phyloP scores from a whole-genome alignment of 1,140 invertebrate genomes.

The Brachionus rotundiformis region DNA sequence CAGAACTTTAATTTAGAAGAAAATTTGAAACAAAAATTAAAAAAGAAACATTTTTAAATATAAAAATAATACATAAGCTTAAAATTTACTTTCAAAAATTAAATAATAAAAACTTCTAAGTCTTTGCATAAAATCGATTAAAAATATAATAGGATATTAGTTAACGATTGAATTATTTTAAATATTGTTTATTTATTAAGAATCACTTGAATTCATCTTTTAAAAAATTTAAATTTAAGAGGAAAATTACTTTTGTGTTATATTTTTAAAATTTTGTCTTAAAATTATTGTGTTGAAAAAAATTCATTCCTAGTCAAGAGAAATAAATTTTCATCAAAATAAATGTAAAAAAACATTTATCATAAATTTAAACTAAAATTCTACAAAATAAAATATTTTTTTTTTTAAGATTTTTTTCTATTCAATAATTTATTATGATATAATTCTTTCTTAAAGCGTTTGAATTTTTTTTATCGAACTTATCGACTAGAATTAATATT shows the following conservation, averaged over 20 bases:
- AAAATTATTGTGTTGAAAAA: neutral
- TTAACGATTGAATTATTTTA: slow-evolving; percentile 12
- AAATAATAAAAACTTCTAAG: no score
- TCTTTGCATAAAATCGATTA: neutral
- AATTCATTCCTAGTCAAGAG: neutral
- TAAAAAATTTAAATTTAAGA: neutral
- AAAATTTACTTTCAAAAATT: neutral
- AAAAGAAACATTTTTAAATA: neutral
- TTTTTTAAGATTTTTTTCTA: no score
- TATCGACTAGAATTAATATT: neutral
- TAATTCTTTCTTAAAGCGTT: neutral
- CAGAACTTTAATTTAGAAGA: neutral
- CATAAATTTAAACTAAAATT: no score
- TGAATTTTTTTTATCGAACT: neutral
- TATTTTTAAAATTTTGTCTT: neutral
- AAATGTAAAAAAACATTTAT: no score
- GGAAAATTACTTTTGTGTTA: no score
- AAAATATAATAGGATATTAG: slow-evolving; percentile 6
- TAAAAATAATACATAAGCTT: neutral
- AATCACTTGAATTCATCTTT: neutral
- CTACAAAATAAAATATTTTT: no score
- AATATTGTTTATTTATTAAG: neutral
- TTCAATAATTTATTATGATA: neutral
- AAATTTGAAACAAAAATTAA: neutral
- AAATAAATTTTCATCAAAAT: neutral